Evolutionary conservation across 2,797 vertebrate genomes (phyloP), one percentile per base, ranked within the genome.

Genomic region (Xiphophorus birchmanni): DNA sequence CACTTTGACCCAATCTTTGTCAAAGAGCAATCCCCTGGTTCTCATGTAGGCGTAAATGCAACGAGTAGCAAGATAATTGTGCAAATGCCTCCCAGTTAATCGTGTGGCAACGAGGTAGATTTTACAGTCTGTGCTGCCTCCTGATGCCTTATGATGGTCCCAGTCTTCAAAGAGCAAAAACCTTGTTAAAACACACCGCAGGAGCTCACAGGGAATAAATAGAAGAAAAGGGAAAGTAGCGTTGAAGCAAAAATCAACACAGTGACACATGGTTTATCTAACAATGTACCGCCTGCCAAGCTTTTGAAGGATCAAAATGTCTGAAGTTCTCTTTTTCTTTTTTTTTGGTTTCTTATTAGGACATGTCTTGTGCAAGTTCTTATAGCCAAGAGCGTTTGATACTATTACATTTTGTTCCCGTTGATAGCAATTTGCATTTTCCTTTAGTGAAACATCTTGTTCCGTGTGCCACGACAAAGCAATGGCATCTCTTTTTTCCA

Each of bases 261-360:
- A 79, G 73, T 93, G 94, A 93, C 94, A 93, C 94, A 63, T 32
- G 76, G 90, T 94, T 95, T 95, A 93, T 95, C 90, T 95, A 95
- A 95, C 93, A 95, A 95, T 92, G 93, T 90, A 87, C 89, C 75
- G 89, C 90, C 91, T 93, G 94, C 87, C 87, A 48, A 88, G 91
- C 91, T 91, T 95, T 93, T 95, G 92, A 95, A 95, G 95, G 94
- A 95, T 95, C 94, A 93, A 92, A 93, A 95, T 91, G 90, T 93
- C 92, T 93, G 87, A 86, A 80, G 87, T 90, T 91, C 78, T 74
- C 29, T 37, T 37, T 37, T 81, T 29, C 13, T 3, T 92, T 89
- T 89, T 89, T 90, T 93, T 93, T 88, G 86, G 82, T 94, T 91
- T 84, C 77, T 96, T 94, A 95, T 95, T 95, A 95, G 92, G 91